Base-by-base conservation (phyloP, 2,888 invertebrate genomes). In the Caenorhabditis becei region DNA sequence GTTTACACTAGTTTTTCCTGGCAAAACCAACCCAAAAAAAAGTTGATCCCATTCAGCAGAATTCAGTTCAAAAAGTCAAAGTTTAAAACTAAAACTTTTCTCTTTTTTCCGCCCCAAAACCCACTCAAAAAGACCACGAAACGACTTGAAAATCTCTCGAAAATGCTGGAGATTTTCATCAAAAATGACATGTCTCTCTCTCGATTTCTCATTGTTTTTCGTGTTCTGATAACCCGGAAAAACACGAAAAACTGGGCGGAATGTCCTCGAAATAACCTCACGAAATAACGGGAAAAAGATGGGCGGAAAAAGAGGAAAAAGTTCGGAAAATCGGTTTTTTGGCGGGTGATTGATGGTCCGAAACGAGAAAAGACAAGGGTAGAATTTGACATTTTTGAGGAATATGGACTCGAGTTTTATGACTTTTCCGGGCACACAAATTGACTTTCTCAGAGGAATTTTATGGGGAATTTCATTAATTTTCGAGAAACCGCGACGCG, bases 321-420 rank as follows among this genome's bases (percentile, higher is more conserved):
- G 47, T 47, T 47, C 47, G 47, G 41, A 41, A 47, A 18, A 47
- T 47, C 47, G 47, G 47, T 47, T 47, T 47, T 47, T 47, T 47
- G 47, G 47, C 47, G 47, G 47, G n/a, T 47, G 47, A 47, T 47
- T 47, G 47, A 47, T 47, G 47, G 20, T 41, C 41, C 18, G 47
- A 47, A 47, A 47, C 47, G 41, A 10, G 41, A n/a, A n/a, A n/a
- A n/a, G 35, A 35, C 35, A 10, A 35, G 35, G n/a, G 18, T 18
- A 47, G 18, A 47, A 5, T 47, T 18, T 18, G 18, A 18, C 47
- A 18, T n/a, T 18, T 47, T 47, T 47, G 41, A 14, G 14, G 41
- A 41, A 41, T 14, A 41, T 7, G 7, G 41, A 14, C 4, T 32
- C 32, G 10, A 32, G 32, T 32, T 32, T 32, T 32, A 32, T 32